Evolutionary conservation across 2,797 vertebrate genomes (phyloP).

Genomic region (Sphenopsis melanotis): DNA sequence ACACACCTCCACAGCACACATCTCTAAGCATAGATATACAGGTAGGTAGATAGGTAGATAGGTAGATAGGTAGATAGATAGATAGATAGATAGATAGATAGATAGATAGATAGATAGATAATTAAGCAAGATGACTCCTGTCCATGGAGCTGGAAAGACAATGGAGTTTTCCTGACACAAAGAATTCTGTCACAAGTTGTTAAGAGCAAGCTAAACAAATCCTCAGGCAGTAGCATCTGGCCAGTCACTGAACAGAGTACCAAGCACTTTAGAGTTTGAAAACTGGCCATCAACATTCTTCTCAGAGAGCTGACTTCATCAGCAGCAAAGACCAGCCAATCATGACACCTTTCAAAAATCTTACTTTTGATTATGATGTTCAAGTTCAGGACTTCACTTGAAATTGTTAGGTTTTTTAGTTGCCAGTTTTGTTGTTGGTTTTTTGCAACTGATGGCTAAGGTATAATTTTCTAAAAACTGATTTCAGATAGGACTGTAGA

Average conservation of each 20-base stretch:
- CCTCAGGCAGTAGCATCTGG: background rate
- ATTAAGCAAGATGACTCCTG: background rate
- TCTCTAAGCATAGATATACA: background rate
- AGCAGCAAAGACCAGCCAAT: background rate
- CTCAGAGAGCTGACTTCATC: background rate
- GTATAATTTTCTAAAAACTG: background rate
- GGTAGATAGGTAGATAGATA: background rate
- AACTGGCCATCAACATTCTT: background rate
- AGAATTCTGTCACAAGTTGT: background rate
- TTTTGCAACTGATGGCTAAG: background rate
- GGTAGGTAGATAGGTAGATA: background rate
- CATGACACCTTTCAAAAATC: background rate
- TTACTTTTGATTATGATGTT: background rate
- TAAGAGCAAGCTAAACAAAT: background rate
- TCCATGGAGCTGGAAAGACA: background rate
- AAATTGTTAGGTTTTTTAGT: background rate
- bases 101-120: background rate
- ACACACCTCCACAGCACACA: background rate
- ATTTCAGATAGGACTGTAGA: background rate
- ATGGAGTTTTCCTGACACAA: background rate
- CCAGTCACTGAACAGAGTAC: background rate
- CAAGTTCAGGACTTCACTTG: background rate
- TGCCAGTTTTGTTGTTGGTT: rapidly evolving
- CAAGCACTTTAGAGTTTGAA: background rate
- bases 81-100: background rate